phyloP scores from a whole-genome alignment of 35 echinoderm and acorn worm genomes.

The Hemicentrotus pulcherrimus region DNA sequence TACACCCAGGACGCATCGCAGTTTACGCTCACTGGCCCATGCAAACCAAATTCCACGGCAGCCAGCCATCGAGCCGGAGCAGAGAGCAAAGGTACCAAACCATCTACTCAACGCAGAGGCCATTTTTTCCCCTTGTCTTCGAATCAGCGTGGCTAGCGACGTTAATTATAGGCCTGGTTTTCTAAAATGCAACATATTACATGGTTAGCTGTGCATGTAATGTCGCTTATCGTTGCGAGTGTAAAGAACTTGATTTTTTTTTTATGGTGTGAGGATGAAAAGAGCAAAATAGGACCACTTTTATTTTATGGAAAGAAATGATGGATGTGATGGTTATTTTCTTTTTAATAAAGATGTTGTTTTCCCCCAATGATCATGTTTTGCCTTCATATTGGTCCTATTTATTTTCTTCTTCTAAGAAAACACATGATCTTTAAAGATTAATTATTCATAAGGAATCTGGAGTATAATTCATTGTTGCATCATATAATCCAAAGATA shows the following conservation, averaged over 20 bases:
- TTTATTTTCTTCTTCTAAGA: too few relatives aligned
- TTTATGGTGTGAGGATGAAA: background rate
- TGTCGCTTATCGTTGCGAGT: background rate
- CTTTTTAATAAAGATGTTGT: too few relatives aligned
- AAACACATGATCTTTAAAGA: too few relatives aligned
- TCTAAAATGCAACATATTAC: slow-evolving; percentile 43
- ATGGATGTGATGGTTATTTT: too few relatives aligned
- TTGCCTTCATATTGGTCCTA: too few relatives aligned
- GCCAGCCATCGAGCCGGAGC: background rate
- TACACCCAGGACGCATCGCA: background rate
- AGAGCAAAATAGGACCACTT: background rate
- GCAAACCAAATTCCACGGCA: background rate
- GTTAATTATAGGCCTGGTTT: slow-evolving; percentile 36
- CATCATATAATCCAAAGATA: too few relatives aligned
- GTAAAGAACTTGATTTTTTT: slow-evolving; percentile 17
- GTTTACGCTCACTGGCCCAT: background rate
- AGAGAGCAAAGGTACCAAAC: slow-evolving; percentile 8
- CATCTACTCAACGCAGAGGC: background rate
- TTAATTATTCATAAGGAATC: too few relatives aligned
- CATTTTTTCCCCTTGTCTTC: background rate
- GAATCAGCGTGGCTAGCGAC: background rate
- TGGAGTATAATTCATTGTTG: too few relatives aligned
- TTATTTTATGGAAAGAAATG: background rate
- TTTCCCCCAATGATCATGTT: too few relatives aligned
- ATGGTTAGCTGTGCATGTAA: slow-evolving; percentile 29